Percentiles rank a stretch among this genome's conserved stretches.
These are phyloP conservation scores for Rhyacichthys aspro DNA, from an alignment of 2,797 vertebrate genomes.

Conservation along the genomic window DNA sequence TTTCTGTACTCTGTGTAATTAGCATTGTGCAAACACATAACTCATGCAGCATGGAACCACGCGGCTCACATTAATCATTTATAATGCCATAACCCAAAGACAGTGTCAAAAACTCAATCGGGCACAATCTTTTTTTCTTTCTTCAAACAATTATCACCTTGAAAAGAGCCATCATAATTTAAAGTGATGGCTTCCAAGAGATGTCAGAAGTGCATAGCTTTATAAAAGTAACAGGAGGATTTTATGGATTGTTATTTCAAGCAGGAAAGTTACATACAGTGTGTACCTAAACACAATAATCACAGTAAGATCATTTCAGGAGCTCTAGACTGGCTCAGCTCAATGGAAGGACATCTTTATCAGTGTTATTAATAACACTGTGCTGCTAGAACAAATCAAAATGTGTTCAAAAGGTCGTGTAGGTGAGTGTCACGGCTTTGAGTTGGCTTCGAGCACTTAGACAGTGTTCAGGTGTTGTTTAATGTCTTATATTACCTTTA, in stretches of 20 bases:
- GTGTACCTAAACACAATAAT: too few species aligned
- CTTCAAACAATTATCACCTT: conserved; percentile 7
- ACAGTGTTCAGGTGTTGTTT: too few species aligned
- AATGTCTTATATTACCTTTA: too few species aligned
- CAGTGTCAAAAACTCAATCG: conserved; percentile 2
- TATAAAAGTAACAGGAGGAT: neutral
- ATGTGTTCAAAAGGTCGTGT: too few species aligned
- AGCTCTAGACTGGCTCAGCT: too few species aligned
- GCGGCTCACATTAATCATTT: conserved; percentile 74
- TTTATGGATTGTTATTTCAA: neutral
- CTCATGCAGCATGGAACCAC: conserved; percentile 65
- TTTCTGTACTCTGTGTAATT: conserved; percentile 77
- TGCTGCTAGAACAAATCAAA: too few species aligned
- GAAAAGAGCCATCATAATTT: neutral
- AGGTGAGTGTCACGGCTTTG: too few species aligned
- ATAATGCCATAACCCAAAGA: conserved; percentile 46
- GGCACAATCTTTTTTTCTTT: neutral
- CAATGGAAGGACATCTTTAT: too few species aligned
- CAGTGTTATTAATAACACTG: too few species aligned
- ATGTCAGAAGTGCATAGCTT: neutral
- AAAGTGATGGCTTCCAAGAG: neutral
- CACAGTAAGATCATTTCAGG: too few species aligned
- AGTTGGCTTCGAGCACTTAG: too few species aligned
- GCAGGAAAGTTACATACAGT: neutral
- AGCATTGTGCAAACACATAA: conserved; percentile 72